Conservation (phyloP, 2,888 invertebrate species). For the Eristalis pertinax region DNA sequence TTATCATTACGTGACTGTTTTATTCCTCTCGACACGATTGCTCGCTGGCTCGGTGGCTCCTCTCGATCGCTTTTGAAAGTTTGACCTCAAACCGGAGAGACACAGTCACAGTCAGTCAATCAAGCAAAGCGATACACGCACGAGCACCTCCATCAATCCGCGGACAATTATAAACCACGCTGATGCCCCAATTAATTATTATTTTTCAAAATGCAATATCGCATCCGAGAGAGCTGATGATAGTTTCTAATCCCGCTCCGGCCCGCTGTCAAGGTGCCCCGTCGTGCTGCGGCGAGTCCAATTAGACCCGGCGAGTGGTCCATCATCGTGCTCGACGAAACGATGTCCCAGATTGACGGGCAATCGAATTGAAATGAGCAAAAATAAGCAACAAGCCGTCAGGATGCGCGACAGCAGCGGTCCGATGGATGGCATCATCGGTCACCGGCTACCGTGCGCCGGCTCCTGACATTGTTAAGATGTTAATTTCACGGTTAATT, state of each 20-base stretch:
- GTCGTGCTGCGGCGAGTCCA: conserved; percentile 18
- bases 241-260: conserved; percentile 30
- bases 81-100: conserved; percentile 68
- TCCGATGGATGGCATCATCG: too few species aligned
- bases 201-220: conserved; percentile 70
- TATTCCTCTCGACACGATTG: conserved; percentile 45
- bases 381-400: background rate
- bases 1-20: conserved; percentile 72
- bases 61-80: conserved; percentile 72
- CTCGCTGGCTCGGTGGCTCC: background rate
- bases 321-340: conserved; percentile 49
- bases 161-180: conserved; percentile 60
- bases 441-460: background rate
- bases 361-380: conserved; percentile 24
- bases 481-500: conserved; percentile 72
- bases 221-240: conserved; percentile 47
- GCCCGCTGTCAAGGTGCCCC: background rate
- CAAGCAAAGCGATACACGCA: background rate
- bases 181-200: conserved; percentile 71
- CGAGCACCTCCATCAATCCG: conserved; percentile 39
- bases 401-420: background rate
- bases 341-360: conserved; percentile 56
- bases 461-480: conserved; percentile 65
- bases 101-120: conserved; percentile 58
- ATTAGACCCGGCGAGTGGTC: conserved; percentile 38